Evolutionary conservation across 2,888 invertebrate genomes (phyloP).

Genomic region (Labia minor): DNA sequence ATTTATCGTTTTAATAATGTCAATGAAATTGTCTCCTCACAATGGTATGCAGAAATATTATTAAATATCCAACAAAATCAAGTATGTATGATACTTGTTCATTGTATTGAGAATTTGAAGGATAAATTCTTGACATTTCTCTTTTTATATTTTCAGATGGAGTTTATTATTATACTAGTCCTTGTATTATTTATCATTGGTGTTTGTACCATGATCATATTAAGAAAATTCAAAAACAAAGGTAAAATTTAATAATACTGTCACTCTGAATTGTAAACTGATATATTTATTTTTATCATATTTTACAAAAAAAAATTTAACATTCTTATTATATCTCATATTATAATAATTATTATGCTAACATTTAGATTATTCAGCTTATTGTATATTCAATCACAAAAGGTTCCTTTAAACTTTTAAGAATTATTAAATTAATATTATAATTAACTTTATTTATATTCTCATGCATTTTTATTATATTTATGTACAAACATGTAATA

Average conservation of each 20-base stretch:
- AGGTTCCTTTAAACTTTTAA: too few species aligned
- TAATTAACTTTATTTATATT: too few species aligned
- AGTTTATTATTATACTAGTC: constrained; percentile 28
- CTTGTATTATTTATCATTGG: constrained; percentile 27
- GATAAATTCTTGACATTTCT: constrained; percentile 8
- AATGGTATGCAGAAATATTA: not conserved
- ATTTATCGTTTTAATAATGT: constrained; percentile 5
- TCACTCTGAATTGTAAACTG: too few species aligned
- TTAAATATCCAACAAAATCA: not conserved
- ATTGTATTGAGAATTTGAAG: not conserved
- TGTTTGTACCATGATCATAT: constrained; percentile 29
- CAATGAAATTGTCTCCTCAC: not conserved
- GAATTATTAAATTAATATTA: too few species aligned
- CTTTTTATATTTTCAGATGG: constrained; percentile 29
- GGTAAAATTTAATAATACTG: constrained; percentile 25
- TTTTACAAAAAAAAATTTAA: too few species aligned
- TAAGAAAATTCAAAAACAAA: constrained; percentile 39
- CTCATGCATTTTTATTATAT: too few species aligned
- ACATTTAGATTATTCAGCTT: too few species aligned
- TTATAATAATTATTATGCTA: too few species aligned
- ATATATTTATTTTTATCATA: too few species aligned
- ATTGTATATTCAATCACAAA: too few species aligned
- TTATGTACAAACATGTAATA: too few species aligned
- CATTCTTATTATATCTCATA: too few species aligned
- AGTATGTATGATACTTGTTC: not conserved